These are phyloP conservation scores for Phaedon cochleariae DNA, from an alignment of 2,888 invertebrate species.

Conservation along the genomic window DNA sequence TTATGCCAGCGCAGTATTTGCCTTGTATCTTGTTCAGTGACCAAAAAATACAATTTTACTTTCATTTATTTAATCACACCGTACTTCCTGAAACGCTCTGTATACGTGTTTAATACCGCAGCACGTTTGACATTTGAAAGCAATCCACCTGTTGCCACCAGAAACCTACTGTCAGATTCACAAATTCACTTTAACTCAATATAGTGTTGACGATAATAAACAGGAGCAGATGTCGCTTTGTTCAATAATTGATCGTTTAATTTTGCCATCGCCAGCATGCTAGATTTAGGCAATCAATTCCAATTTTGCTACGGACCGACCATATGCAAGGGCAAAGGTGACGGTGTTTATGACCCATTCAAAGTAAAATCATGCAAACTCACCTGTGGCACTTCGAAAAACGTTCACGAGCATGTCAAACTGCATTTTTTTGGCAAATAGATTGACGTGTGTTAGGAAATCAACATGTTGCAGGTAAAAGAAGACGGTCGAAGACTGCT, in stretches of 20 bases:
- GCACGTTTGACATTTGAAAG: background rate
- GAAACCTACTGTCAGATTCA: background rate
- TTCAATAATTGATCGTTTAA: background rate
- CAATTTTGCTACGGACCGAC: background rate
- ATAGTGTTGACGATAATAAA: background rate
- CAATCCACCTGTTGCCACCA: background rate
- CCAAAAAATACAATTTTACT: background rate
- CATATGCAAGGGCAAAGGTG: background rate
- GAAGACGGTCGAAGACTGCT: constrained; percentile 39
- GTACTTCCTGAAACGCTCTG: background rate
- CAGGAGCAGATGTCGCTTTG: background rate
- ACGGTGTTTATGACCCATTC: background rate
- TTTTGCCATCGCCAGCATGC: background rate
- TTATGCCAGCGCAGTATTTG: background rate
- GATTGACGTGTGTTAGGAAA: constrained; percentile 27
- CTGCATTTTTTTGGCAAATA: constrained; percentile 49
- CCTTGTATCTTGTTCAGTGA: background rate
- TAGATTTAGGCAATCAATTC: background rate
- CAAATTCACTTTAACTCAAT: background rate
- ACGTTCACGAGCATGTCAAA: constrained; percentile 56
- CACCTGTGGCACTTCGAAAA: constrained; percentile 54
- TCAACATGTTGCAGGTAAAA: constrained; percentile 47
- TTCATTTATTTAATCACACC: background rate
- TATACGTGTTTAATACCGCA: background rate
- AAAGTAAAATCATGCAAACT: constrained; percentile 10